Conservation (phyloP, 2,797 vertebrate species). For the Calcarius lapponicus region DNA sequence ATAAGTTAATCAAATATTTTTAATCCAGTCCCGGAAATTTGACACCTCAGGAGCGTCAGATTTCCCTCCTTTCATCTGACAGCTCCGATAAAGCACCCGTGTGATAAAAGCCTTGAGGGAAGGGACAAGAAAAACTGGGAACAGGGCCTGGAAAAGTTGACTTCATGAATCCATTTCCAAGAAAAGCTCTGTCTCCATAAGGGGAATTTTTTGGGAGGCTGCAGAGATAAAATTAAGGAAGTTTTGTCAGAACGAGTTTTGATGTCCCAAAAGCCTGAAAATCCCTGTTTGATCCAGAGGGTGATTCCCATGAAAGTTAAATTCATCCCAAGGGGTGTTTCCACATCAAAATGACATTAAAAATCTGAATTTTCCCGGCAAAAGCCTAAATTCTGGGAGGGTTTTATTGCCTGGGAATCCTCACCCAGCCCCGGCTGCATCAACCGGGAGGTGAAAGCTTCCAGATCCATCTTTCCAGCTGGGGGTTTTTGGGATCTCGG, state of each 20-base stretch:
- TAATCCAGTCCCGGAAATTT: fast-evolving
- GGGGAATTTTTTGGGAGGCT: not conserved
- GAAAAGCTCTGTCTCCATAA: not conserved
- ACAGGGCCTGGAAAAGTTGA: slow-evolving; percentile 12
- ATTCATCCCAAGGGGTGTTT: not conserved
- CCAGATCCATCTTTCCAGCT: not conserved
- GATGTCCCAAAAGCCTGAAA: not conserved
- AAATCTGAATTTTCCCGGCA: not conserved
- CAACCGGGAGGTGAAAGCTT: not conserved
- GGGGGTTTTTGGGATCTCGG: not conserved
- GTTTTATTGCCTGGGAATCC: not conserved
- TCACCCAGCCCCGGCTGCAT: not conserved
- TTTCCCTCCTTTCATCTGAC: not conserved
- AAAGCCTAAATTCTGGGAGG: not conserved
- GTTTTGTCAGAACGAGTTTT: not conserved
- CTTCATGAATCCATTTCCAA: not conserved
- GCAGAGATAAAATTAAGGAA: not conserved
- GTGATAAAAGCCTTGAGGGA: not conserved
- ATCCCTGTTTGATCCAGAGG: not conserved
- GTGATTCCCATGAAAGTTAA: not conserved
- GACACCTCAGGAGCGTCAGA: not conserved
- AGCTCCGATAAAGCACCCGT: not conserved
- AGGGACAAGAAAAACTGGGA: not conserved
- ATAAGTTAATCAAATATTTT: not conserved
- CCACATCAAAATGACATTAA: not conserved